Percentiles rank a stretch among this genome's conserved stretches.
Conservation (phyloP, 2,113 vertebrate species). For the Talpa occidentalis region DNA sequence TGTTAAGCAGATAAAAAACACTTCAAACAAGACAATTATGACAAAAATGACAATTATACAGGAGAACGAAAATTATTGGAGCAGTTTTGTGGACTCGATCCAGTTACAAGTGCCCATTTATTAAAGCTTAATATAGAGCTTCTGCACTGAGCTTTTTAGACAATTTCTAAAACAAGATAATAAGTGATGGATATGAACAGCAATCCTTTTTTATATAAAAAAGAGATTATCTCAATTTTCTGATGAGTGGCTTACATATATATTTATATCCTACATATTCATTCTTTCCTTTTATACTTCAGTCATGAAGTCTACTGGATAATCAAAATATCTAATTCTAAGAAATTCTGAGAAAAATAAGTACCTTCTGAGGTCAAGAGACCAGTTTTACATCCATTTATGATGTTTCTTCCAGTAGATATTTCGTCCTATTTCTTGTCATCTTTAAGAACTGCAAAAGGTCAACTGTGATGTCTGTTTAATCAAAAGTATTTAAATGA, state of each 20-base stretch:
- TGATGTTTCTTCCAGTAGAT: neutral
- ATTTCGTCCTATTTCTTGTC: neutral
- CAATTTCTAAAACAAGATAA: constrained; percentile 32
- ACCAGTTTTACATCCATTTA: neutral
- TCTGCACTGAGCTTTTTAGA: neutral
- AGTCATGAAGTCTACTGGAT: neutral
- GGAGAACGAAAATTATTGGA: neutral
- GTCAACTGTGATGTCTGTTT: neutral
- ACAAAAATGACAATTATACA: constrained; percentile 39
- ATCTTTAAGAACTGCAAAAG: neutral
- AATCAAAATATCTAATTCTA: neutral
- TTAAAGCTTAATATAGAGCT: neutral
- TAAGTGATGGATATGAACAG: neutral
- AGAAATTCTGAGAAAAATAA: neutral
- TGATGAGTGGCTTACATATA: neutral
- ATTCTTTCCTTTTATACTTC: neutral
- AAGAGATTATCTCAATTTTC: neutral
- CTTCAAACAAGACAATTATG: neutral
- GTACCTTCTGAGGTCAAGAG: neutral
- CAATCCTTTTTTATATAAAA: neutral
- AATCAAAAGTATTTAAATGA: neutral
- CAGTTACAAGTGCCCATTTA: neutral
- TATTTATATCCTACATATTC: neutral
- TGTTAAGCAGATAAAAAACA: constrained; percentile 23
- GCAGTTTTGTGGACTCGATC: neutral